Evolutionary conservation across 2,888 invertebrate species (phyloP).

Genomic region (Eupithecia vulgata): DNA sequence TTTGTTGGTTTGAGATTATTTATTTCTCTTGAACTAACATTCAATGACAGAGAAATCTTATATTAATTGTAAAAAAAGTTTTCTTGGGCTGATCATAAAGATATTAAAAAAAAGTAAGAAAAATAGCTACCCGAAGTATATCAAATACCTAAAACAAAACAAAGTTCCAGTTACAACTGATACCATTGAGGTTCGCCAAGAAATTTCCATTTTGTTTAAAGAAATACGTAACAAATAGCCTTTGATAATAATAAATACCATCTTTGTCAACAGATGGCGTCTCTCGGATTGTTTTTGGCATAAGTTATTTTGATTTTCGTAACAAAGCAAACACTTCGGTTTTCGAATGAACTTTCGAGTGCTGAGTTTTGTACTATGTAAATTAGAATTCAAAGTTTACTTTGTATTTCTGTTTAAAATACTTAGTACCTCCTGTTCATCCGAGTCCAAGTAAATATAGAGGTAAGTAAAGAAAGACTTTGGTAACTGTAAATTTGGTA

Average conservation of each 20-base stretch:
- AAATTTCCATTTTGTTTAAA: not conserved
- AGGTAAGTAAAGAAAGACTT: not conserved
- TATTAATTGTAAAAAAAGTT: too few relatives aligned
- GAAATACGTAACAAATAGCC: constrained; percentile 12
- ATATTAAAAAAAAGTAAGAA: too few relatives aligned
- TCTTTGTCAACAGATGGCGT: constrained; percentile 23
- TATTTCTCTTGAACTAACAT: too few relatives aligned
- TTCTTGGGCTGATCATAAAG: too few relatives aligned
- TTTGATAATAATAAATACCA: constrained; percentile 10
- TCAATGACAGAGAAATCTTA: too few relatives aligned
- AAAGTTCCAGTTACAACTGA: not conserved
- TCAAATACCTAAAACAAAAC: not conserved
- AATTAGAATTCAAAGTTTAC: constrained; percentile 16
- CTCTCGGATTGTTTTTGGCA: constrained; percentile 16
- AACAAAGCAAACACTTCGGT: constrained; percentile 16
- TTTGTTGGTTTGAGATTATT: too few relatives aligned
- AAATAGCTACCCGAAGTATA: not conserved
- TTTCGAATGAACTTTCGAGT: constrained; percentile 18
- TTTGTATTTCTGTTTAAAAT: constrained; percentile 4
- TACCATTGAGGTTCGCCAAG: not conserved
- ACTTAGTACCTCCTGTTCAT: not conserved
- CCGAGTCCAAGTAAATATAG: not conserved
- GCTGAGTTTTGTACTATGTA: constrained; percentile 23
- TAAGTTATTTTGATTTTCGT: constrained; percentile 26
- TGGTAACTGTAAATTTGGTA: not conserved